A percentile compares a stretch with the other conserved stretches of the same genome.
These are phyloP conservation scores for Sebastes steindachneri DNA, from an alignment of 2,797 vertebrate genomes.

Conservation along the genomic window DNA sequence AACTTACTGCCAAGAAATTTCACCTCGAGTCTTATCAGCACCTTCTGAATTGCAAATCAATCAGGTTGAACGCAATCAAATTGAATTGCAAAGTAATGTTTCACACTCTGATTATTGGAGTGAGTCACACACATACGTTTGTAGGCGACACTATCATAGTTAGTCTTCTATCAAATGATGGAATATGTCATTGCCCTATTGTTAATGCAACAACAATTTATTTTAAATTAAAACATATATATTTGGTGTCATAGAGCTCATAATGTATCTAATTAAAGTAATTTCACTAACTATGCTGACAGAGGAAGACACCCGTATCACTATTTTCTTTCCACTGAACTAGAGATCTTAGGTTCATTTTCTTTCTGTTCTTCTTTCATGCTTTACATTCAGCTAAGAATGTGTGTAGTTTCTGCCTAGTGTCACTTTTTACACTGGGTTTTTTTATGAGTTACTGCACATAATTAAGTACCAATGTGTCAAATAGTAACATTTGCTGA, in stretches of 20 bases:
- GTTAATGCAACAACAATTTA: neutral
- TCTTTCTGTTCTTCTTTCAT: neutral
- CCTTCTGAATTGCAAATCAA: constrained; percentile 12
- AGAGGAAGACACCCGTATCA: neutral
- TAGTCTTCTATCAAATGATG: neutral
- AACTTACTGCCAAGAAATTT: neutral
- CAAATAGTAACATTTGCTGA: neutral
- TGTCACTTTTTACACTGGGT: neutral
- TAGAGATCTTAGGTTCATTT: neutral
- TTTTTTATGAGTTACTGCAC: neutral
- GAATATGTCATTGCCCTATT: neutral
- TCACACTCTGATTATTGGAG: neutral
- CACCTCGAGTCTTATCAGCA: constrained; percentile 11
- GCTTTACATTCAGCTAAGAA: neutral
- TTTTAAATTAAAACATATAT: neutral
- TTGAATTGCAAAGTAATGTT: constrained; percentile 22
- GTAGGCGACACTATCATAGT: neutral
- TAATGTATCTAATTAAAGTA: neutral
- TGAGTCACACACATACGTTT: neutral
- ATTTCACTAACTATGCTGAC: neutral
- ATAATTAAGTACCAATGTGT: neutral
- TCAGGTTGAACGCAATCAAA: constrained; percentile 19
- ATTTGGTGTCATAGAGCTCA: neutral
- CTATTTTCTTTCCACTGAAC: neutral
- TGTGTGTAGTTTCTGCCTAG: neutral